Evolutionary conservation across 2,113 vertebrate genomes (phyloP).

Genomic region (Psilopogon haemacephalus): DNA sequence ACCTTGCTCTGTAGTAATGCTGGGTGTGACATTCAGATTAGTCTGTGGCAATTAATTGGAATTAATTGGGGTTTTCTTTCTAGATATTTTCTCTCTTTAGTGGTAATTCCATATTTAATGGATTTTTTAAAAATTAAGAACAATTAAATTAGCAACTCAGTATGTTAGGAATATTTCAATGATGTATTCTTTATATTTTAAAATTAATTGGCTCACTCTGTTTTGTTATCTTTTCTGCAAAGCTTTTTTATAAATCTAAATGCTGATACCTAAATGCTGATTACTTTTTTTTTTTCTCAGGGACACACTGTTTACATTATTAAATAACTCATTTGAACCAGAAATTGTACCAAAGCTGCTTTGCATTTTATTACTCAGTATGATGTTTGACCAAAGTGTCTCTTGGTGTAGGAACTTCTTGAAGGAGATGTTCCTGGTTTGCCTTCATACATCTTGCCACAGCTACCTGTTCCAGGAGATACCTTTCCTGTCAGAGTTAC

Average conservation of each 20-base stretch:
- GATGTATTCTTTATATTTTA: not conserved
- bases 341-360: not conserved
- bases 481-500: slow-evolving; percentile 81
- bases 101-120: not conserved
- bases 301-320: not conserved
- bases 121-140: not conserved
- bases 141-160: not conserved
- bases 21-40: not conserved
- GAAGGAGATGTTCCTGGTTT: slow-evolving; percentile 45
- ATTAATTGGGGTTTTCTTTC: not conserved
- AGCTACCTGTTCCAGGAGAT: slow-evolving; percentile 74
- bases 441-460: slow-evolving; percentile 67
- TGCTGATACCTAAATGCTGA: not conserved
- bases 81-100: not conserved
- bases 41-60: not conserved
- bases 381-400: not conserved
- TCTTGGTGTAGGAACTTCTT: slow-evolving; percentile 71
- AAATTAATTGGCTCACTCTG: not conserved
- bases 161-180: not conserved
- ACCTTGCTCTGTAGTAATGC: not conserved
- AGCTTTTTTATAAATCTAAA: not conserved
- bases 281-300: not conserved
- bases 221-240: not conserved
- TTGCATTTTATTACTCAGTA: not conserved
- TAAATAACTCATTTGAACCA: not conserved